Evolutionary conservation across 2,888 invertebrate genomes (phyloP), one percentile per base, ranked within the genome.

Genomic region (Colletes collaris): DNA sequence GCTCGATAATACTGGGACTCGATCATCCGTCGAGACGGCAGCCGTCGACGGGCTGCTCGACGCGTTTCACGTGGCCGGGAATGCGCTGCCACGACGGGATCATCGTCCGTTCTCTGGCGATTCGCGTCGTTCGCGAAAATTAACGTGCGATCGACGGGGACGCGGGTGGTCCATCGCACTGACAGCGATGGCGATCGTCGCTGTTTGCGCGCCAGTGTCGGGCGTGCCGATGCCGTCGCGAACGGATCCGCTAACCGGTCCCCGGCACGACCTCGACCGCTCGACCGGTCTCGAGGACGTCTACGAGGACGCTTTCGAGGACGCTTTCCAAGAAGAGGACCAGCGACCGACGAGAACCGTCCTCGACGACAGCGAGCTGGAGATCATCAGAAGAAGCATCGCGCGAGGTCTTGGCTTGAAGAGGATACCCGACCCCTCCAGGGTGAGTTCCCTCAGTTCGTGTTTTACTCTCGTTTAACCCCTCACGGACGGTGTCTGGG

Each of bases 371-470:
- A 79, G 86, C 60, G 92, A 92, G 77, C 86, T 92, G 68, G 90
- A 92, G 84, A 88, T 88, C 82, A 90, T 93, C 85, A 90, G 91
- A 79, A 85, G 87, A 68, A 92, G 92, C 87, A 92, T 93, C 84
- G 88, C 91, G 84, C 88, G 91, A 84, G 91, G 90, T 79, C 92
- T 93, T 63, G 92, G 92, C 64, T 90, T 93, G 63, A 81, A 88
- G 71, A 90, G 89, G 88, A 90, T 92, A 89, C 92, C 92, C 73
- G 92, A 93, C 89, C 90, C 90, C 66, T 86, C 91, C 70, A 93
- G 92, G 91, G 92, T 93, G 71, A 58, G 80, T n/a, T n/a, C 53
- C 16, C 44, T 0, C 44, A 40, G 6, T 40, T 40, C 27, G 27
- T 27, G 40, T 40, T 40, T 7, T 40, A 40, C 40, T 40, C 40